Evolutionary conservation across 1,140 invertebrate species (phyloP), one percentile per base, ranked within the genome.

Genomic region (Euglossa dilemma): DNA sequence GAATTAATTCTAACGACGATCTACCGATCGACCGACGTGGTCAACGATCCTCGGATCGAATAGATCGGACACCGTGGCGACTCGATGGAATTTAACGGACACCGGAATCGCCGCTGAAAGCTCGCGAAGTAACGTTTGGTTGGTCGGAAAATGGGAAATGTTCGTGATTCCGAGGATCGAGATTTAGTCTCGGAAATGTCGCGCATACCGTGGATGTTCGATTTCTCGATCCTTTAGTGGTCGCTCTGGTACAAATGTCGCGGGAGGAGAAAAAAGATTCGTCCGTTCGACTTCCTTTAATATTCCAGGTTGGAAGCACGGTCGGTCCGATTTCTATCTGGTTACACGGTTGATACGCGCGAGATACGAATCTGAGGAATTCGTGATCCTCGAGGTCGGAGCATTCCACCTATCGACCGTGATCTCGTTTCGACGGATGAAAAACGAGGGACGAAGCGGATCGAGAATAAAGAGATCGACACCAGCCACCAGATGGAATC

Each of bases 401-500:
- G 47, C 20, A 6, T 20, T 25, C 16, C 23, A 20, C 16, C 36
- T 57, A n/a, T 80, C 70, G 25, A 28, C 20, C 12, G 47, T 50
- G 63, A 75, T 81, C 82, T 52, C 45, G 63, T 73, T 84, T 57
- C 28, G 36, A 6, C 11, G 14, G 36, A 47, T 28, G 63, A 74
- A 74, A 72, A 57, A 3, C 23, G 56, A 66, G 56, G 57, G 71
- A 61, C 43, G 45, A 52, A 43, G 20, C 16, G 36, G 43, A 71
- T 61, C 61, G 0, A 18, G 77, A 63, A 75, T 14, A 76, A 66
- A 79, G 78, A 83, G 79, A 85, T 83, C 80, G 85, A 80, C 64
- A 56, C 25, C 57, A 36, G 77, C 67, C 16, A 36, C 14, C 75
- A 85, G 84, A 80, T 72, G 72, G 72, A 73, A 84, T 87, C 84